Base-by-base conservation (phyloP, 1,140 invertebrate genomes). In the Metopolophium dirhodum region DNA sequence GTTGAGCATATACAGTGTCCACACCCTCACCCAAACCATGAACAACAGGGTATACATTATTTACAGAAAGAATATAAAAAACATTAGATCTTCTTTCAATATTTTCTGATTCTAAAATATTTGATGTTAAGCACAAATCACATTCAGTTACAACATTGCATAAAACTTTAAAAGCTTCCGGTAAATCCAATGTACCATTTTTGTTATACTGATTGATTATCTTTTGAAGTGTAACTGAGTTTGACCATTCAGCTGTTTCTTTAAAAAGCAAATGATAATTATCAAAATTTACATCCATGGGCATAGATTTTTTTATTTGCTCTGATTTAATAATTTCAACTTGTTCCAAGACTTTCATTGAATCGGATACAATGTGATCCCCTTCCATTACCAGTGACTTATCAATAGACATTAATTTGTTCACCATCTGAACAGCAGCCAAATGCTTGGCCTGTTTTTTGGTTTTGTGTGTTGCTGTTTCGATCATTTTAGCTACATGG, bases 361-460 rank as follows among this genome's bases (percentile, higher is more conserved):
- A 85, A 11, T 93, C 35, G 0, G 77, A 22, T 77, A 22, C 14
- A 35, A 6, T 0, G 3, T 11, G 85, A 7, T 37, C 14, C 49
- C 1, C 30, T 51, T 82, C 82, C 4, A 86, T 37, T 7, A 91
- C 77, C 7, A 93, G n/a, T 45, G 91, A 85, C 45, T 93, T 45
- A 7, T 93, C 91, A 49, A 93, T 54, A 6, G 91, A 22, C 18
- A 90, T 94, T 45, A 96, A 94, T 88, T 95, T 95, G 6, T 95
- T 95, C 14, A 96, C 93, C 96, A 96, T 96, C 93, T 95, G 95
- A 94, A 95, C 95, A 4, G 96, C 96, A 35, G 96, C 95, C 23
- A 95, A 94, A 82, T 96, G 96, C 94, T 96, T 96, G 0, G 96
- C 96, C 94, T 96, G 95, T 94, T 96, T 96, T 91, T 96, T 96